phyloP scores from a whole-genome alignment of 2,797 vertebrate species.

The Melanotaenia pygmaea region DNA sequence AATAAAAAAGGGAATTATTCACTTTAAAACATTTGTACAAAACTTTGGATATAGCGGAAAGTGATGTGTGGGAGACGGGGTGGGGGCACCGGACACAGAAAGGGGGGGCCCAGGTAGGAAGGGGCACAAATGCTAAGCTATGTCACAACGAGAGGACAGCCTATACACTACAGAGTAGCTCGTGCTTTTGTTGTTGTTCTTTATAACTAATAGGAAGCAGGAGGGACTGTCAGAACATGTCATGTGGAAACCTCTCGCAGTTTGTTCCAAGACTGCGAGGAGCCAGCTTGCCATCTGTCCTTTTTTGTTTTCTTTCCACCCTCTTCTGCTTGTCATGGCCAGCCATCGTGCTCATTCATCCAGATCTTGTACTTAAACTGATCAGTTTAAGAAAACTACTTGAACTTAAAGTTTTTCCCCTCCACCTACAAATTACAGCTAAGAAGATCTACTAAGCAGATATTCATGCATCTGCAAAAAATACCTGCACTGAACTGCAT shows the following conservation, averaged over 20 bases:
- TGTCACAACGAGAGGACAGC: slow-evolving; percentile 63
- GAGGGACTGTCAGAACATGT: slow-evolving; percentile 75
- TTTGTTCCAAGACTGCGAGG: slow-evolving; percentile 49
- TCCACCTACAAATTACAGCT: slow-evolving; percentile 14
- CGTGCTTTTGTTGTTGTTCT: slow-evolving; percentile 64
- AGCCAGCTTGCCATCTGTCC: slow-evolving; percentile 39
- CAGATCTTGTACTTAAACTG: slow-evolving; percentile 3
- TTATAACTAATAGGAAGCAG: slow-evolving; percentile 75
- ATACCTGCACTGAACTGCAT: slow-evolving; percentile 11
- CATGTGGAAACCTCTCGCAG: slow-evolving; percentile 62
- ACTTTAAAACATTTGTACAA: slow-evolving; percentile 97
- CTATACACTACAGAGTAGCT: slow-evolving; percentile 61
- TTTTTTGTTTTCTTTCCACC: slow-evolving; percentile 8
- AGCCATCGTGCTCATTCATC: not conserved
- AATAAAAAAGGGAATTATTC: slow-evolving; percentile 95
- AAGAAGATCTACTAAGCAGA: not conserved
- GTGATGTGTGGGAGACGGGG: slow-evolving; percentile 8
- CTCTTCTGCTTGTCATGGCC: slow-evolving; percentile 30
- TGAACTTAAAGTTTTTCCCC: slow-evolving; percentile 8
- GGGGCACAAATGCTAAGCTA: slow-evolving; percentile 83
- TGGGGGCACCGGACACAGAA: slow-evolving; percentile 52
- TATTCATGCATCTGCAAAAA: slow-evolving; percentile 8
- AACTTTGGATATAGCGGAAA: slow-evolving; percentile 96
- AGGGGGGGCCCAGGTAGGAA: slow-evolving; percentile 55
- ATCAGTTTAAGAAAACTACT: slow-evolving; percentile 1